These are phyloP conservation scores for Leptonema lineaticorne DNA, from an alignment of 1,140 invertebrate genomes.

Conservation along the genomic window DNA sequence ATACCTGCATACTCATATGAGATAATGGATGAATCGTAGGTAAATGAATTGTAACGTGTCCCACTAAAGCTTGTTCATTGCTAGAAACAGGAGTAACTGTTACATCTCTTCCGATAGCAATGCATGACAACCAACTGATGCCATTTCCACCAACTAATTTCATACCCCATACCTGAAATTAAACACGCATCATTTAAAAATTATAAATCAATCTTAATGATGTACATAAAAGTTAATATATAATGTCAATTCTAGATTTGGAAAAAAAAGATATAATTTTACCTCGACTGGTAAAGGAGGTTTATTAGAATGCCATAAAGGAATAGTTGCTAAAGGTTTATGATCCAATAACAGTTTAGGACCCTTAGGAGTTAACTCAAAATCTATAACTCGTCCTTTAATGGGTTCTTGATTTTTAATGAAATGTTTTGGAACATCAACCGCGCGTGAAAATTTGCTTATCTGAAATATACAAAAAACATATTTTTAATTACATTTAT, in stretches of 20 bases:
- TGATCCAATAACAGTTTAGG: slow-evolving; percentile 51
- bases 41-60: slow-evolving; percentile 32
- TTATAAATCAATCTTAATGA: neutral
- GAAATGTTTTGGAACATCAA: slow-evolving; percentile 53
- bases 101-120: slow-evolving; percentile 30
- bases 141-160: slow-evolving; percentile 35
- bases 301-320: slow-evolving; percentile 56
- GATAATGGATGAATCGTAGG: slow-evolving; percentile 9
- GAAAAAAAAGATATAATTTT: neutral
- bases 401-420: slow-evolving; percentile 50
- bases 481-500: too few species aligned
- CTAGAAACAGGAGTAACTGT: slow-evolving; percentile 24
- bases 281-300: slow-evolving; percentile 55
- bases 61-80: slow-evolving; percentile 22
- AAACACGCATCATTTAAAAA: too few species aligned
- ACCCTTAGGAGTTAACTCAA: slow-evolving; percentile 50
- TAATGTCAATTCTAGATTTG: neutral
- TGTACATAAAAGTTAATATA: slow-evolving; percentile 1
- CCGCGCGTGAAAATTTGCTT: slow-evolving; percentile 56
- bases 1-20: too few species aligned
- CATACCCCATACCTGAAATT: slow-evolving; percentile 34
- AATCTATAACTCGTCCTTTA: slow-evolving; percentile 48
- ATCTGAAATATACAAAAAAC: slow-evolving; percentile 46
- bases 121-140: slow-evolving; percentile 35
- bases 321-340: slow-evolving; percentile 52